Evolutionary conservation across 2,888 invertebrate species (phyloP), one percentile per base, ranked within the genome.

Genomic region (Xestobium rufovillosum): DNA sequence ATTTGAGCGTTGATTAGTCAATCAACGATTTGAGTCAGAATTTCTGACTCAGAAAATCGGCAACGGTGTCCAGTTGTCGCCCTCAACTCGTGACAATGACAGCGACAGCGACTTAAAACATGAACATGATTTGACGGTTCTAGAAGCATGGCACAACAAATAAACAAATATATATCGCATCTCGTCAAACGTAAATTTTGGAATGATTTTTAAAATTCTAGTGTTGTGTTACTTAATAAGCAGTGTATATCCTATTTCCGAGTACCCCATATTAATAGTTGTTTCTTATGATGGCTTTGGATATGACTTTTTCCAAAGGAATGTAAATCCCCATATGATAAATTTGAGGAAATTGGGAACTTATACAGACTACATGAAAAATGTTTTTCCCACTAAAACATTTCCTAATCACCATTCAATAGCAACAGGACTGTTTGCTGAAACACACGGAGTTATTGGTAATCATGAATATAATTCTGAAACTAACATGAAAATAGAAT

Each of bases 401-500:
- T 79, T 79, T 53, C 79, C 83, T 1, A 84, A 84, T 63, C 84
- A 84, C 61, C 78, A 78, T 52, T 72, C 79, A 1, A 76, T 84
- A 36, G 78, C 76, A 0, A 85, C 80, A 15, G 83, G 83, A 4
- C 59, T 80, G 32, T 79, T 76, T 53, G 69, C 76, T 1, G 81
- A 81, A 57, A 68, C 63, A 10, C 83, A 84, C 60, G 83, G 83
- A 1, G 76, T 84, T 17, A 59, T 81, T 2, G 80, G 73, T 6
- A 83, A 78, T 55, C 53, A 55, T 15, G 68, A 76, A 49, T 79
- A 69, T 52, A 78, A 81, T 55, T 66, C 68, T 0, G 49, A 55
- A 16, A 51, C 44, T 1, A 57, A 57, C 3, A 57, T 51, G 45
- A 52, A 57, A 4, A 49, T 64, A 4, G 47, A 41, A 39, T 59